Base-by-base conservation (phyloP, 2,888 invertebrate genomes). In the Cataglyphis livida region DNA sequence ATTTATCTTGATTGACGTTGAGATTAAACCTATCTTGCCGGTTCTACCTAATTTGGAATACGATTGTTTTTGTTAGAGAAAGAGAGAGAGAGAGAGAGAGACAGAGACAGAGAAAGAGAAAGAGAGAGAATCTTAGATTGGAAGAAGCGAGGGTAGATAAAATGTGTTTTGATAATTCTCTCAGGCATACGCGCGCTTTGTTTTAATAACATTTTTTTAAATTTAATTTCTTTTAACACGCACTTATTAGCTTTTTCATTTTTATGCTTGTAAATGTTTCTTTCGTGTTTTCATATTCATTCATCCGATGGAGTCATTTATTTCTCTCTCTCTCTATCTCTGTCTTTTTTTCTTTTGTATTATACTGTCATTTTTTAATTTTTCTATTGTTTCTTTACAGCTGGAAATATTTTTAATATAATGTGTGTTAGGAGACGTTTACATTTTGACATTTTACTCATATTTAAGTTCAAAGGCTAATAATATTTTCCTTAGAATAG, bases 1-100 rank as follows among this genome's bases (percentile, higher is more conserved):
- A 70, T 70, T 78, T 59, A 78, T 78, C 70, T 44, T 48, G 70
- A 70, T 70, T 70, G 54, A 3, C 57, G 57, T 28, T 28, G 57
- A 38, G 51, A 81, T 81, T 48, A 18, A 81, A 41, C 15, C 57
- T 32, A 32, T 15, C 18, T 25, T 15, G 25, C 48, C 18, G 48
- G 21, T 18, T 7, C 21, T 38, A 18, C 12, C n/a, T 61, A 48
- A 41, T 57, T 57, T 9, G 32, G 2, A 41, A 41, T 28, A 18
- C 15, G 41, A 12, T 78, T 78, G 21, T 18, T 71, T 28, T 70
- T 0, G 41, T 57, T 57, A 15, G 12, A 35, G 12, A n/a, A n/a
- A 48, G 48, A n/a, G 18, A 48, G 48, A 48, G 18, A 44, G 15
- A 44, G 44, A 4, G 44, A 21, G 21, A 15, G 44, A 44, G 44